Base-by-base conservation (phyloP, 2,888 invertebrate genomes). In the Hydropsyche betteni region DNA sequence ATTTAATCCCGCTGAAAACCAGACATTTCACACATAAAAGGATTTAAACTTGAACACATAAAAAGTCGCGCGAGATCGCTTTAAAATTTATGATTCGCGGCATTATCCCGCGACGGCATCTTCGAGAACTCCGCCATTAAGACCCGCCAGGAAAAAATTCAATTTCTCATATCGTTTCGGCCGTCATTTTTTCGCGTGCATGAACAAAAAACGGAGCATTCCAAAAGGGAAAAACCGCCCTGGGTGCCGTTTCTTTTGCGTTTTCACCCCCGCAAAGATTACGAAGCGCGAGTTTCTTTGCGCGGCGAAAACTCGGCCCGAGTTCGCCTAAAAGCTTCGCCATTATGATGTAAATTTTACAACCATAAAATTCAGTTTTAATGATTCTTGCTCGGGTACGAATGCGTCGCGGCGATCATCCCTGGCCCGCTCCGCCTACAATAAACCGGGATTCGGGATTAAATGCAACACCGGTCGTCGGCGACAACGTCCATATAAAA, bases 311-410 rank as follows among this genome's bases (percentile, higher is more conserved):
- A 3, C 7, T 24, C 12, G 33, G 33, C 34, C 12, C 16, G 70
- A 52, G 24, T 6, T 70, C 52, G 70, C 51, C 33, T 70, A 70
- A 70, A 70, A 70, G 70, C 70, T 14, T 51, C 70, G 24, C 70
- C 69, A 70, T 76, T 76, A 69, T 76, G 73, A 78, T 76, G 78
- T 73, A 73, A 78, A 78, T 78, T 76, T 76, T 73, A 78, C 70
- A 64, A 72, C 64, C 74, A 52, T 76, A 76, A 76, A 78, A 76
- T 78, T 76, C 76, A 74, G 76, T 76, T 78, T 78, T 78, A 75
- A 78, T 76, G 78, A 76, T 78, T 76, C 73, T 72, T 73, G 69
- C 74, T 50, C 53, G 24, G 52, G 53, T 55, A 50, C 58, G 51
- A 36, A 50, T 69, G 34, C 51, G 52, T 64, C 64, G 6, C 53